Base-by-base conservation (phyloP, 1,140 invertebrate genomes). In the Matsumurasca onukii region DNA sequence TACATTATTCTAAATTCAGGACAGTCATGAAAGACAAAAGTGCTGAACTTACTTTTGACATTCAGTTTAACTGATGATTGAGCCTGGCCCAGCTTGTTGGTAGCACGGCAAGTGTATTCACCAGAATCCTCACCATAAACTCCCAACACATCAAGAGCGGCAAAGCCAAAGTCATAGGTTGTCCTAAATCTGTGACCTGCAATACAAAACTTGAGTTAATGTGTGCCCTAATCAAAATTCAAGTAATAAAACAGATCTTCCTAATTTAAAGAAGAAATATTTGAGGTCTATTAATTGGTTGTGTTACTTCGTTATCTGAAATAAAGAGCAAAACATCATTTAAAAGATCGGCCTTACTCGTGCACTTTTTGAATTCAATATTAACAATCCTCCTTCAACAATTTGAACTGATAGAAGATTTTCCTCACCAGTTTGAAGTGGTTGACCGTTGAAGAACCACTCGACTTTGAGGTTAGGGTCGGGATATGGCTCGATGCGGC, bases 51-150 rank as follows among this genome's bases (percentile, higher is more conserved):
- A 91, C 91, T 89, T 83, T 91, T 89, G 0, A 95, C 91, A 73
- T 87, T 87, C 39, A 96, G 83, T 71, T 86, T 88, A 70, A 95
- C 89, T 1, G 89, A 90, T 31, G 92, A 95, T 57, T 86, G 80
- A 1, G 92, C 91, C 79, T 90, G 86, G 66, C 93, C 93, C 72
- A 91, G 83, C 77, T 86, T 90, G 78, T 98, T 99, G 30, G 92
- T 91, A 49, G 94, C 93, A 75, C 86, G 86, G 78, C 94, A 97
- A 9, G 91, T 92, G 76, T 97, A 98, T 77, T 93, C 91, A 34
- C 95, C 96, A 70, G 91, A 91, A 80, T 98, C 95, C 83, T 97
- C 95, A 22, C 91, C 92, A 78, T 97, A 97, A 1, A 96, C 94
- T 49, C 91, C 91, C 22, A 97, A 82, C 31, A 99, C 91, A 78